Conservation (phyloP, 2,113 vertebrate genomes). For the Odontophorus gujanensis region DNA sequence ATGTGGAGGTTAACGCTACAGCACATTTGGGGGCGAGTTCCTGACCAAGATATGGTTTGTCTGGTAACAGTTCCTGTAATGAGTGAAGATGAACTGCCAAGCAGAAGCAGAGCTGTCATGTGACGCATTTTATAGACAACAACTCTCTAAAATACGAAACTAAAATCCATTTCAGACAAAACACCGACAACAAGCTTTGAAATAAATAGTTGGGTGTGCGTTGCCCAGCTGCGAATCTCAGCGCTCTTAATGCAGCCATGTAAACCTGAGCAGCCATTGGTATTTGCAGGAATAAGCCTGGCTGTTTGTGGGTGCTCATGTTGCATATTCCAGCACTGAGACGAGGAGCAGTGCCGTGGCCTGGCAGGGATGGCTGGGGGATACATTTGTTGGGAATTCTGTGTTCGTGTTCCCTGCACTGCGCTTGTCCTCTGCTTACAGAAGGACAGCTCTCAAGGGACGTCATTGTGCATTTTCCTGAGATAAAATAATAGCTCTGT, state of each 20-base stretch:
- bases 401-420: rapidly evolving
- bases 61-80: neutral
- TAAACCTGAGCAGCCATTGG: neutral
- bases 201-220: neutral
- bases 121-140: neutral
- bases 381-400: neutral
- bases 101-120: neutral
- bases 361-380: neutral
- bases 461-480: neutral
- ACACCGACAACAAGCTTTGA: neutral
- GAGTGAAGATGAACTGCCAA: neutral
- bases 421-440: slow-evolving; percentile 31
- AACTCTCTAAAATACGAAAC: neutral
- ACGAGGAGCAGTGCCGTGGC: neutral
- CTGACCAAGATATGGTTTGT: neutral
- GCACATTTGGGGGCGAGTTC: neutral
- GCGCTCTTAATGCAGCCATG: rapidly evolving
- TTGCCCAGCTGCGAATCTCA: neutral
- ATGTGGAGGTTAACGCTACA: neutral
- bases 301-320: neutral
- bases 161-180: neutral
- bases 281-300: neutral
- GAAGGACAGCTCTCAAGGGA: slow-evolving; percentile 49
- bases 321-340: rapidly evolving
- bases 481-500: slow-evolving; percentile 39